A percentile compares a stretch with the other conserved stretches of the same genome.
Conservation (phyloP, 64 coral and sea anemone species). For the Dendrophyllia cribrosa region DNA sequence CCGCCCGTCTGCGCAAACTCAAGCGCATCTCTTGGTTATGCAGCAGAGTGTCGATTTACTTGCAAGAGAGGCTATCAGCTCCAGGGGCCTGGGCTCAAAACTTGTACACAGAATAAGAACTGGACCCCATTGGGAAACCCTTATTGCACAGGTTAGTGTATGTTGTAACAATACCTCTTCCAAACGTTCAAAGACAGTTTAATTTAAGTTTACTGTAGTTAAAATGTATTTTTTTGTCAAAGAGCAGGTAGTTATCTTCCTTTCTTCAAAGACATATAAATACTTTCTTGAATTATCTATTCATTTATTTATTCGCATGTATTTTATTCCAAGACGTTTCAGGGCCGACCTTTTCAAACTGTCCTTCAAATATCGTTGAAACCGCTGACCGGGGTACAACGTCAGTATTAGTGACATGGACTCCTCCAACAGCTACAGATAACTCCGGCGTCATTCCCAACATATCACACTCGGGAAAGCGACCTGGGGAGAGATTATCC, state of each 20-base stretch:
- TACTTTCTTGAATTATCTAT: not conserved
- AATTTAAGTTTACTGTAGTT: too few relatives aligned
- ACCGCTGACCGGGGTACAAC: conserved; percentile 50
- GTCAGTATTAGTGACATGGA: conserved; percentile 4
- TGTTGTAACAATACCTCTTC: not conserved
- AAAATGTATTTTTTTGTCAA: not conserved
- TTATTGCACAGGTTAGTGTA: conserved; percentile 42
- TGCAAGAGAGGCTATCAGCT: conserved; percentile 49
- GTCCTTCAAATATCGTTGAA: conserved; percentile 39
- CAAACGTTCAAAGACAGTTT: too few relatives aligned
- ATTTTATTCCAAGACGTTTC: conserved; percentile 32
- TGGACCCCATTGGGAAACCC: conserved; percentile 58
- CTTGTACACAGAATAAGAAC: conserved; percentile 8
- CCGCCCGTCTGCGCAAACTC: conserved; percentile 12
- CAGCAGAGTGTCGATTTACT: conserved; percentile 24
- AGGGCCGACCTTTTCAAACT: conserved; percentile 32
- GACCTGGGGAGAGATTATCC: conserved; percentile 33
- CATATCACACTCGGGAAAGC: conserved; percentile 25
- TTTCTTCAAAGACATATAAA: too few relatives aligned
- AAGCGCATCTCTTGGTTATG: conserved; percentile 5
- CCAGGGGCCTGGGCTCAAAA: conserved; percentile 32
- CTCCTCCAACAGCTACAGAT: conserved; percentile 28
- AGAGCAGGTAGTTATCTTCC: too few relatives aligned
- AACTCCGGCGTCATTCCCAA: conserved; percentile 55
- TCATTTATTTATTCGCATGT: not conserved